Percentiles rank a stretch among this genome's conserved stretches.
phyloP scores from a whole-genome alignment of 2,113 vertebrate genomes.

The Lonchura striata region DNA sequence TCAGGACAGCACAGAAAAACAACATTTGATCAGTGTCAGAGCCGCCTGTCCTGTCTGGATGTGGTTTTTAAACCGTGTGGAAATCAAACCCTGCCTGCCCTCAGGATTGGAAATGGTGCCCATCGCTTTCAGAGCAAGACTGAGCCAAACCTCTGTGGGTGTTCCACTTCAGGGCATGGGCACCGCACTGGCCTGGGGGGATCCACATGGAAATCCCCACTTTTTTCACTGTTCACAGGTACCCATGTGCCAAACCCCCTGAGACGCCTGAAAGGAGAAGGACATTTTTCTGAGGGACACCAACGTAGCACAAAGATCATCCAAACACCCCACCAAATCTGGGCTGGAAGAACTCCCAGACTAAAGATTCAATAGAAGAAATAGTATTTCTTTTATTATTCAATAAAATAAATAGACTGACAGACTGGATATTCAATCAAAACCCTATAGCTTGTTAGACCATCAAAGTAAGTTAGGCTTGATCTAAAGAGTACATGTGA shows the following conservation, averaged over 20 bases:
- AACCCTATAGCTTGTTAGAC: too few species aligned
- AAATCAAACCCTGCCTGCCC: background rate
- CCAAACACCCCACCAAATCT: too few species aligned
- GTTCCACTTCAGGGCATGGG: too few species aligned
- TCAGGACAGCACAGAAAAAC: background rate
- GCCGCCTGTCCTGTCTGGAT: background rate
- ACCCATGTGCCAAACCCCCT: background rate
- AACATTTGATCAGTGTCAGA: background rate
- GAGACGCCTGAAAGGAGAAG: background rate
- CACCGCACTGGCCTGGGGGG: background rate
- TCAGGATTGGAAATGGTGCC: background rate
- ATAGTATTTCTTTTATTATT: too few species aligned
- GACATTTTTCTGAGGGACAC: background rate
- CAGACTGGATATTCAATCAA: too few species aligned
- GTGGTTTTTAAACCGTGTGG: accelerated
- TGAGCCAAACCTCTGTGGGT: accelerated
- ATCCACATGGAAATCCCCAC: accelerated
- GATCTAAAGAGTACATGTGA: too few species aligned
- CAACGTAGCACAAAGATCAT: accelerated
- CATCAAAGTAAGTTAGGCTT: too few species aligned
- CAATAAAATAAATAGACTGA: too few species aligned
- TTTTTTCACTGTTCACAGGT: background rate
- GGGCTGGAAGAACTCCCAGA: too few species aligned
- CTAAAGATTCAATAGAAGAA: too few species aligned
- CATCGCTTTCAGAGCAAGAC: accelerated